These are phyloP conservation scores for Sebastolobus altivelis DNA, from an alignment of 2,797 vertebrate genomes.

Conservation along the genomic window DNA sequence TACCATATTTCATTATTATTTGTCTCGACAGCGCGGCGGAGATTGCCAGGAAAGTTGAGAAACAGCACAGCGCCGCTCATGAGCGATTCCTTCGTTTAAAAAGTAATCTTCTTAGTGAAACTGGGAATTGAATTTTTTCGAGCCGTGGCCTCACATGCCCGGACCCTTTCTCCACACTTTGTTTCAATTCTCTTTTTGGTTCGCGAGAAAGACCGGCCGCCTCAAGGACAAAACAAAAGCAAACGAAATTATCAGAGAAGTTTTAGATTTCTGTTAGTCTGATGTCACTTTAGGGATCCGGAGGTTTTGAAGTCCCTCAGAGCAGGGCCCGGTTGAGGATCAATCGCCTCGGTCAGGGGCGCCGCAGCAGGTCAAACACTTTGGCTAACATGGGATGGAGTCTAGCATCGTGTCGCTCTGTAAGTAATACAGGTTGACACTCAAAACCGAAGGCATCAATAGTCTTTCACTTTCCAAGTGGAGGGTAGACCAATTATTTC, in stretches of 20 bases:
- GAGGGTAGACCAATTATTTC: slow-evolving; percentile 36
- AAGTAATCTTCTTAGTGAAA: slow-evolving; percentile 62
- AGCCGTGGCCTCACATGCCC: slow-evolving; percentile 33
- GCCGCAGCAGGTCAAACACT: slow-evolving; percentile 33
- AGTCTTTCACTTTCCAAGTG: slow-evolving; percentile 30
- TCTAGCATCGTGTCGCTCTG: slow-evolving; percentile 7
- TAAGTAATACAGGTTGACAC: slow-evolving; percentile 27
- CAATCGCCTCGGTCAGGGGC: slow-evolving; percentile 34
- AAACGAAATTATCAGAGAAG: slow-evolving; percentile 1
- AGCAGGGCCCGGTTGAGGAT: slow-evolving; percentile 3
- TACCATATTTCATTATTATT: slow-evolving; percentile 66
- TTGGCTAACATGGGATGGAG: slow-evolving; percentile 14
- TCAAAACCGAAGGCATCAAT: slow-evolving; percentile 40
- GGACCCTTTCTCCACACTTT: slow-evolving; percentile 24
- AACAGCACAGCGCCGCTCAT: slow-evolving; percentile 52
- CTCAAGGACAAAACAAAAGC: slow-evolving; percentile 25
- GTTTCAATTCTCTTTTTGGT: slow-evolving; percentile 18
- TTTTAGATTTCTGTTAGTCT: background rate
- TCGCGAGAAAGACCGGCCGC: background rate
- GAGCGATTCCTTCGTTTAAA: slow-evolving; percentile 66
- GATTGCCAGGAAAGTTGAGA: slow-evolving; percentile 64
- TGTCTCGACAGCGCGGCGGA: slow-evolving; percentile 60
- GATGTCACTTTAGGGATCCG: background rate
- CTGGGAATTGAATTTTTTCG: slow-evolving; percentile 44
- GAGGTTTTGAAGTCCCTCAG: background rate